Evolutionary conservation across 1,140 invertebrate species (phyloP).

Genomic region (Ostrea edulis): DNA sequence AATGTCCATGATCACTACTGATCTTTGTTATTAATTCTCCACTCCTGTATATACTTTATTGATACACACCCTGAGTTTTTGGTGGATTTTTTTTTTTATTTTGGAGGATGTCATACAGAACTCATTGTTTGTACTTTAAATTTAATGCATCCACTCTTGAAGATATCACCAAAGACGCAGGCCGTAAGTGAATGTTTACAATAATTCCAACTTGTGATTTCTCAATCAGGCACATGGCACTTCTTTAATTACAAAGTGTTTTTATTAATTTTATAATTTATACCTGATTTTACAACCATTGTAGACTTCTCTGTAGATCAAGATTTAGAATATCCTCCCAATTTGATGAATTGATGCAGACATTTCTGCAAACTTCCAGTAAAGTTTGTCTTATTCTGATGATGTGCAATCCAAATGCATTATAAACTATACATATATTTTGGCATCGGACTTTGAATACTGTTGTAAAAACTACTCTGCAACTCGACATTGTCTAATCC

Average conservation of each 20-base stretch:
- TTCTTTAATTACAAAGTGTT: neutral
- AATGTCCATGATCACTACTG: neutral
- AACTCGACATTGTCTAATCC: too few relatives aligned
- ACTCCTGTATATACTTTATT: too few relatives aligned
- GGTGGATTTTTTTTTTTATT: neutral
- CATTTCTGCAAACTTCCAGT: too few relatives aligned
- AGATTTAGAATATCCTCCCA: too few relatives aligned
- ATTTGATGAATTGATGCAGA: too few relatives aligned
- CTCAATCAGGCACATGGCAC: constrained; percentile 8
- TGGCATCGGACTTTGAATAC: too few relatives aligned
- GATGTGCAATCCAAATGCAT: too few relatives aligned
- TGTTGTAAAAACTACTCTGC: too few relatives aligned
- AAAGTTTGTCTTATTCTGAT: too few relatives aligned
- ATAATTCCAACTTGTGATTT: neutral
- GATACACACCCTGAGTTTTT: neutral
- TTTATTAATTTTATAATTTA: neutral
- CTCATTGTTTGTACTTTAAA: neutral
- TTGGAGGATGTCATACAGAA: neutral
- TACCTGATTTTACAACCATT: neutral
- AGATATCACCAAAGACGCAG: neutral
- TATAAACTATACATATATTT: too few relatives aligned
- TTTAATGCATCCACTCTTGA: neutral
- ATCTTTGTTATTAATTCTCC: too few relatives aligned
- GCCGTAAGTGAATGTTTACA: constrained; percentile 7
- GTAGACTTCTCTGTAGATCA: neutral